A percentile compares a stretch with the other conserved stretches of the same genome.
Conservation (phyloP, 1,140 invertebrate species). For the Drosophila paulistorum region DNA sequence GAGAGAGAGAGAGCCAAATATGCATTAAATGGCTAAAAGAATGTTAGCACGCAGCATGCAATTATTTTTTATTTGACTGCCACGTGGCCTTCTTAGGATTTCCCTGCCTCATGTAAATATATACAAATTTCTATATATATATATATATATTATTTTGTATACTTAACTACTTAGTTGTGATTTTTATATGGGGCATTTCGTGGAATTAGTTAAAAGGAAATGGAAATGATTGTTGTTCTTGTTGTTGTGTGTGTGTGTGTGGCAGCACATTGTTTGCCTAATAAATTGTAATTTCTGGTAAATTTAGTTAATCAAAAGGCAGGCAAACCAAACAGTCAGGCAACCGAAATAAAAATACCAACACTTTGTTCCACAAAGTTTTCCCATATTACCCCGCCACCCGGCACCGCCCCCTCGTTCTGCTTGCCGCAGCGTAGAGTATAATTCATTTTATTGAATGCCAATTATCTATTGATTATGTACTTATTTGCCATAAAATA, state of each 20-base stretch:
- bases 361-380: neutral
- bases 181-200: slow-evolving; percentile 33
- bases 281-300: slow-evolving; percentile 43
- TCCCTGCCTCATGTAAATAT: neutral
- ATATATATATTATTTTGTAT: neutral
- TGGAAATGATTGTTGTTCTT: slow-evolving; percentile 7
- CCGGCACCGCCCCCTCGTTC: too few species aligned
- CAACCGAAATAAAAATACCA: neutral
- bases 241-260: slow-evolving; percentile 5
- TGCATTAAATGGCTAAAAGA: slow-evolving; percentile 62
- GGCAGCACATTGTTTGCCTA: neutral
- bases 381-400: neutral
- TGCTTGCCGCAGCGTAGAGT: too few species aligned
- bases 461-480: slow-evolving; percentile 5
- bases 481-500: neutral
- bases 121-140: neutral
- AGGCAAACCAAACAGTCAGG: neutral
- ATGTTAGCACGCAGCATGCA: slow-evolving; percentile 70
- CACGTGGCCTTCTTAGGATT: slow-evolving; percentile 31
- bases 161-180: slow-evolving; percentile 27
- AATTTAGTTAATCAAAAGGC: slow-evolving; percentile 23
- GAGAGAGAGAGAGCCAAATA: slow-evolving; percentile 18
- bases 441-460: neutral
- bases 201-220: slow-evolving; percentile 27
- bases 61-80: slow-evolving; percentile 47